Evolutionary conservation across 1,140 invertebrate genomes (phyloP).

Genomic region (Drosophila repleta): DNA sequence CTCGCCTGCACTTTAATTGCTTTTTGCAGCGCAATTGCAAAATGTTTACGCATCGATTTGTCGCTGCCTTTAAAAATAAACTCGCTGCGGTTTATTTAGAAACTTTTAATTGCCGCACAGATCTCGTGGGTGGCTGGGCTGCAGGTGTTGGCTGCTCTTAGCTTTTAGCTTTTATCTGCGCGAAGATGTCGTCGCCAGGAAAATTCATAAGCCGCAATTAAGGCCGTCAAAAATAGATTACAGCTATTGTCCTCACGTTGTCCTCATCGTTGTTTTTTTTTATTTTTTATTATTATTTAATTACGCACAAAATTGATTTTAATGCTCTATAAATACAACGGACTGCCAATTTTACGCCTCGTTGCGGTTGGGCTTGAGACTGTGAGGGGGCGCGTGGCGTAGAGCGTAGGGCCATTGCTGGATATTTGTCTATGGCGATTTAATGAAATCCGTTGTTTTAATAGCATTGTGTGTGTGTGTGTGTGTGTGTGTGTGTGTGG

Average conservation of each 20-base stretch:
- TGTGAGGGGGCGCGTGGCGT: background rate
- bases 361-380: background rate
- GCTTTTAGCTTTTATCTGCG: background rate
- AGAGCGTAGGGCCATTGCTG: no score
- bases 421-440: conserved; percentile 49
- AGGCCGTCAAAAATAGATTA: conserved; percentile 46
- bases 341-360: conserved; percentile 65
- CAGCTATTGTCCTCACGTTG: conserved; percentile 24
- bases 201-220: conserved; percentile 48
- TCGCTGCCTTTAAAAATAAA: conserved; percentile 11
- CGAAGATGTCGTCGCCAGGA: conserved; percentile 16
- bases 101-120: conserved; percentile 45
- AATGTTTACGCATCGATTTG: conserved; percentile 19
- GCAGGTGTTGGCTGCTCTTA: background rate
- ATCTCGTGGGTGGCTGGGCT: background rate
- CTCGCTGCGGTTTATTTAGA: conserved; percentile 1
- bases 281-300: conserved; percentile 51
- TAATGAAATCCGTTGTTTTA: conserved; percentile 72
- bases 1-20: conserved; percentile 32
- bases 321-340: conserved; percentile 74
- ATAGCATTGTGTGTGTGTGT: background rate
- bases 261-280: conserved; percentile 31
- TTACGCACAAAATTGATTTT: conserved; percentile 76
- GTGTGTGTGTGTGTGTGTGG: background rate
- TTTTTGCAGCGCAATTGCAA: conserved; percentile 28